Base-by-base conservation (phyloP, 2,113 vertebrate species). In the Octodon degus region DNA sequence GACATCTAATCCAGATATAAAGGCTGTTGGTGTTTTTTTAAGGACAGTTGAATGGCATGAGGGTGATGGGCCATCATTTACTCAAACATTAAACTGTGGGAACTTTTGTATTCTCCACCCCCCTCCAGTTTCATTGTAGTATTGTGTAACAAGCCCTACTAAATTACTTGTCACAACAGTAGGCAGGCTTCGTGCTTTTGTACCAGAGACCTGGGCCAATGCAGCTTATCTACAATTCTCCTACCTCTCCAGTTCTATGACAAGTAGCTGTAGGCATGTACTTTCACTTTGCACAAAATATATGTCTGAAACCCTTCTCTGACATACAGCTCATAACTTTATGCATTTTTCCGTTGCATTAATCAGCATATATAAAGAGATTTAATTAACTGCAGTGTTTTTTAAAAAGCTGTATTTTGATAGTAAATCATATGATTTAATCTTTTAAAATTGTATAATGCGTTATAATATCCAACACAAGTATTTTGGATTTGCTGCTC, bases 401-500 rank as follows among this genome's bases (percentile, higher is more conserved):
- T 53, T 79, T 86, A 86, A 40, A 96, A 93, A 89, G 6, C 16
- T 37, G 40, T 74, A 91, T 80, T 80, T 82, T 67, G 7, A 89
- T 34, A 81, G 81, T 30, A 84, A 77, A 84, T 79, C 60, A 89
- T 91, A 24, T 62, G 67, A 7, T 86, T 96, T 94, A 43, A 87
- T 88, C 67, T 79, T 62, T 20, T 86, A 80, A 90, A 86, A 55
- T 83, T 55, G 63, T 68, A n/a, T 60, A 83, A 85, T 67, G 62
- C 5, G 88, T 93, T 86, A 80, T 85, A 95, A 91, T 84, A 89
- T 94, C 80, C 94, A 80, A 94, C 60, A 80, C 68, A 94, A 91
- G 55, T 50, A 90, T 94, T 92, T 85, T 53, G 50, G 34, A 84
- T 76, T 89, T 87, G 17, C 37, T 70, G 22, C 53, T n/a, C 79